These are phyloP conservation scores for Drosophila merina DNA, from an alignment of 2,888 invertebrate species.

Conservation along the genomic window DNA sequence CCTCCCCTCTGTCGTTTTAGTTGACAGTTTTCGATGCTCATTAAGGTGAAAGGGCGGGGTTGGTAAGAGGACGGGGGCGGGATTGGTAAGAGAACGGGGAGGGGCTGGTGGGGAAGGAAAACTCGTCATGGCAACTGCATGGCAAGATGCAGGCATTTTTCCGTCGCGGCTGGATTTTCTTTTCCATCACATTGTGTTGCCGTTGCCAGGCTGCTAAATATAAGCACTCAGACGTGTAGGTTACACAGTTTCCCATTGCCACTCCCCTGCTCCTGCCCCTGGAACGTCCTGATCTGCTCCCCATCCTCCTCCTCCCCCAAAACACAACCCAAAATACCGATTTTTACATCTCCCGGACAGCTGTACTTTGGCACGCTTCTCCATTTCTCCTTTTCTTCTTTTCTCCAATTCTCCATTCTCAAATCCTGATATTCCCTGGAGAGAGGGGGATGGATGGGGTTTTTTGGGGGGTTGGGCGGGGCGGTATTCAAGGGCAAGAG, in stretches of 20 bases:
- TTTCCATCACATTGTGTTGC: slow-evolving; percentile 20
- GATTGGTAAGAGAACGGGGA: neutral
- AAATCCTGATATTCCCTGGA: slow-evolving; percentile 3
- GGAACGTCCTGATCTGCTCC: slow-evolving; percentile 6
- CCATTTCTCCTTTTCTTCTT: slow-evolving; percentile 27
- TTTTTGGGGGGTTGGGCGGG: neutral
- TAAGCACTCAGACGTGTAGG: slow-evolving; percentile 44
- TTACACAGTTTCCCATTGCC: slow-evolving; percentile 19
- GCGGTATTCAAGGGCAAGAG: slow-evolving; percentile 42
- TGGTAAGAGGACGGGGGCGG: neutral
- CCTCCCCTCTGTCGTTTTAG: slow-evolving; percentile 7
- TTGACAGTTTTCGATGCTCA: slow-evolving; percentile 56
- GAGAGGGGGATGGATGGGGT: neutral
- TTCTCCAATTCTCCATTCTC: slow-evolving; percentile 6
- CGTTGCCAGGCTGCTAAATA: slow-evolving; percentile 46
- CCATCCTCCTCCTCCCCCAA: neutral
- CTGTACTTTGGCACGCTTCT: slow-evolving; percentile 75
- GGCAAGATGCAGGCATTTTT: slow-evolving; percentile 32
- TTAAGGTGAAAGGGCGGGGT: slow-evolving; percentile 28
- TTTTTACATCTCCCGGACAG: slow-evolving; percentile 55
- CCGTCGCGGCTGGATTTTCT: slow-evolving; percentile 22
- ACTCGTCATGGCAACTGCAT: slow-evolving; percentile 42
- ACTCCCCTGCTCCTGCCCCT: neutral
- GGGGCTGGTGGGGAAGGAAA: neutral
- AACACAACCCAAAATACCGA: slow-evolving; percentile 11